phyloP scores from a whole-genome alignment of 23 tunicate species.

The Botrylloides violaceus region DNA sequence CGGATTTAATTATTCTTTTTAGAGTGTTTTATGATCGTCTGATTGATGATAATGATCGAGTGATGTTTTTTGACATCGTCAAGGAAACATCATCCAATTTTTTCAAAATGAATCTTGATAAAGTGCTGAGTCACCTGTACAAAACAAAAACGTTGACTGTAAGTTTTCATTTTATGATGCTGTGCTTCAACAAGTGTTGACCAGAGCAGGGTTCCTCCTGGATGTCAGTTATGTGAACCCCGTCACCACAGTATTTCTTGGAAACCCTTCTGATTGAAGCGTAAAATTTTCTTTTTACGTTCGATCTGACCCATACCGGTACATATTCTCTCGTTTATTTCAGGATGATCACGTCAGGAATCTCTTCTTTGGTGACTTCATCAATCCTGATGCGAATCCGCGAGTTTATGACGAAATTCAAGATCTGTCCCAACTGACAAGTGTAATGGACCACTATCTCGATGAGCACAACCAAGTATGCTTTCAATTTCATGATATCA shows the following conservation, averaged over 20 bases:
- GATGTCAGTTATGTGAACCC: not conserved
- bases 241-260: not conserved
- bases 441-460: conserved; percentile 68
- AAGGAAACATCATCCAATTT: conserved; percentile 70
- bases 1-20: not conserved
- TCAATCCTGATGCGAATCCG: conserved; percentile 74
- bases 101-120: conserved; percentile 83
- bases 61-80: conserved; percentile 78
- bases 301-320: too few species aligned
- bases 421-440: conserved; percentile 64
- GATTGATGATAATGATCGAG: conserved; percentile 78
- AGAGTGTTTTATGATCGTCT: conserved; percentile 96
- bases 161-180: not conserved
- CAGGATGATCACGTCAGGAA: conserved; percentile 90
- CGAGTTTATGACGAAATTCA: conserved; percentile 87
- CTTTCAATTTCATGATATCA: not conserved
- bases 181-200: too few species aligned
- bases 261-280: not conserved
- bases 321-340: too few species aligned
- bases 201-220: not conserved
- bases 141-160: conserved; percentile 67
- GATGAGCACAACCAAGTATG: conserved; percentile 94
- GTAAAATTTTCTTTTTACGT: not conserved
- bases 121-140: conserved; percentile 85
- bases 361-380: conserved; percentile 86